Conservation (phyloP, 92 coral and sea anemone genomes). For the Bergia puertoricense region DNA sequence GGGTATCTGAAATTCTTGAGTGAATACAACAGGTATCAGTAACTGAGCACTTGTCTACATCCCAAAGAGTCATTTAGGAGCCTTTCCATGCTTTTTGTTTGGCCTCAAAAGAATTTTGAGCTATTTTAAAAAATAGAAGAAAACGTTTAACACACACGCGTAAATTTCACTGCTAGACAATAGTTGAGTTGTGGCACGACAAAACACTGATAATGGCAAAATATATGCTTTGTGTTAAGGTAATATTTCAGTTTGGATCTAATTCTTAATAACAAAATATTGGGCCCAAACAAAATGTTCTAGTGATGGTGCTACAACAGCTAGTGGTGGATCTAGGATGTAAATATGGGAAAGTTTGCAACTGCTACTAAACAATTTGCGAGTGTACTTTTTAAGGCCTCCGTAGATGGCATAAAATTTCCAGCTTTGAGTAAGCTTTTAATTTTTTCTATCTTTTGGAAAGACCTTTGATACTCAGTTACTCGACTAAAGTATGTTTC, state of each 20-base stretch:
- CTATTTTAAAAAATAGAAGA: neutral
- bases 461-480: too few relatives aligned
- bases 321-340: neutral
- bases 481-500: too few relatives aligned
- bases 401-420: too few relatives aligned
- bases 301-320: neutral
- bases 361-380: too few relatives aligned
- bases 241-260: too few relatives aligned
- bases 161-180: too few relatives aligned
- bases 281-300: neutral
- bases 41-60: neutral
- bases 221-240: too few relatives aligned
- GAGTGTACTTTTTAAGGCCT: too few relatives aligned
- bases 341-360: neutral
- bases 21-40: neutral
- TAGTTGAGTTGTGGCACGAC: too few relatives aligned
- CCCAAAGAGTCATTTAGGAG: neutral
- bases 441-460: neutral
- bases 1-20: constrained; percentile 32
- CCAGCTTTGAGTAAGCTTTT: neutral
- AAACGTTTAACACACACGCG: too few relatives aligned
- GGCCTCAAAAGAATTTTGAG: neutral
- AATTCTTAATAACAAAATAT: too few relatives aligned
- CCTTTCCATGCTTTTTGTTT: neutral
- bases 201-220: too few relatives aligned